Evolutionary conservation across 2,888 invertebrate species (phyloP), one percentile per base, ranked within the genome.

Genomic region (Tetragnatha montana): DNA sequence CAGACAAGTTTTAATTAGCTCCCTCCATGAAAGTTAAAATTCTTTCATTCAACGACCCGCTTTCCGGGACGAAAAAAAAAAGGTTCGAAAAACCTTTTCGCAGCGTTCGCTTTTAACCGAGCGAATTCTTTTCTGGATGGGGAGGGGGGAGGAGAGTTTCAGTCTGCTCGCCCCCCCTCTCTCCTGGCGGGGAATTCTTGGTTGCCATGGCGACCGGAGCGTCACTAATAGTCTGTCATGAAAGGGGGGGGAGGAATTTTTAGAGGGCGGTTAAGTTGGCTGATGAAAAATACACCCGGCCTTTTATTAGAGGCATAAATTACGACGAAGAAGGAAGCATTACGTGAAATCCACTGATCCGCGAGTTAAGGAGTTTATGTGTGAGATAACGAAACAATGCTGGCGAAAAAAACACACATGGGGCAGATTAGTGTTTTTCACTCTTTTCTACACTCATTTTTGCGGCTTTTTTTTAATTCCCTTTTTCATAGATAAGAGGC

Each of bases 281-380:
- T 87, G 87, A 87, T 86, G 86, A 87, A 87, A 87, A 87, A 81
- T 81, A 87, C 87, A 87, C 87, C 22, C 47, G 69, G n/a, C 35
- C 87, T 81, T 87, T 87, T 87, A 87, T 87, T 87, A 87, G 87
- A 50, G 49, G 81, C 81, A 87, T 87, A 87, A 87, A 81, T 87
- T 87, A 87, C 87, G 87, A 76, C 10, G 78, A 17, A 69, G 49
- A 6, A 14, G 22, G 69, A 73, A 79, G 76, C 76, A 76, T 87
- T 87, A 81, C 76, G 75, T 70, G 70, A 76, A 87, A 75, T 81
- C 74, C 70, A 74, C 76, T 76, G 81, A 86, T 86, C 86, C 79
- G 73, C 8, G n/a, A 50, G 60, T 73, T 22, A 74, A 74, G 73
- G 22, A 73, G 74, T 74, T 82, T 82, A 71, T 21, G 17, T 21